A percentile compares a stretch with the other conserved stretches of the same genome.
These are phyloP conservation scores for Gila orcuttii DNA, from an alignment of 2,113 vertebrate genomes.

Conservation along the genomic window DNA sequence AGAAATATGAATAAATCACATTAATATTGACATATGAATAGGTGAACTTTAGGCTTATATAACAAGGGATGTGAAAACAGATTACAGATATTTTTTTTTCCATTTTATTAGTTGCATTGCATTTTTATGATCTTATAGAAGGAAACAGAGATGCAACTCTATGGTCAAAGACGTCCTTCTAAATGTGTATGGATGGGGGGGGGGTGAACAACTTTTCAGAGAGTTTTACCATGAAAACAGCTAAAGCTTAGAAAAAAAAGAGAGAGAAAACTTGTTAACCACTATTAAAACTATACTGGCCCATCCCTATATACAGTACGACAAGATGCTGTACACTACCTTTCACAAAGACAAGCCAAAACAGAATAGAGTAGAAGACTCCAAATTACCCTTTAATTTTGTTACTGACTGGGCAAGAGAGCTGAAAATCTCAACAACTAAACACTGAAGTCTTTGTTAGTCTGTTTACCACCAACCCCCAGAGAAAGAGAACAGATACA, in stretches of 20 bases:
- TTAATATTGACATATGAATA: too few relatives aligned
- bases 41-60: neutral
- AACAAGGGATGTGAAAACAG: neutral
- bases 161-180: neutral
- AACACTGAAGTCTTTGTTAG: conserved; percentile 58
- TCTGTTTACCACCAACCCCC: conserved; percentile 30
- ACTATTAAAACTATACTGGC: neutral
- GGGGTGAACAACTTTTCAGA: neutral
- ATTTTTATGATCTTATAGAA: neutral
- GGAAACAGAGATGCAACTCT: neutral
- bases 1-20: too few relatives aligned
- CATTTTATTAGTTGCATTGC: neutral
- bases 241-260: neutral
- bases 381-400: conserved; percentile 54
- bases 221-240: neutral
- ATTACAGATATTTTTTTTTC: neutral
- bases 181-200: neutral
- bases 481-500: conserved; percentile 17
- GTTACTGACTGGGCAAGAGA: conserved; percentile 32
- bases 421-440: conserved; percentile 36
- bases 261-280: too few relatives aligned
- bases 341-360: neutral
- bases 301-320: neutral
- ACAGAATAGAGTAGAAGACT: conserved; percentile 44
- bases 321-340: neutral